Base-by-base conservation (phyloP, 2,113 vertebrate species). In the Sylvicapra grimmia region DNA sequence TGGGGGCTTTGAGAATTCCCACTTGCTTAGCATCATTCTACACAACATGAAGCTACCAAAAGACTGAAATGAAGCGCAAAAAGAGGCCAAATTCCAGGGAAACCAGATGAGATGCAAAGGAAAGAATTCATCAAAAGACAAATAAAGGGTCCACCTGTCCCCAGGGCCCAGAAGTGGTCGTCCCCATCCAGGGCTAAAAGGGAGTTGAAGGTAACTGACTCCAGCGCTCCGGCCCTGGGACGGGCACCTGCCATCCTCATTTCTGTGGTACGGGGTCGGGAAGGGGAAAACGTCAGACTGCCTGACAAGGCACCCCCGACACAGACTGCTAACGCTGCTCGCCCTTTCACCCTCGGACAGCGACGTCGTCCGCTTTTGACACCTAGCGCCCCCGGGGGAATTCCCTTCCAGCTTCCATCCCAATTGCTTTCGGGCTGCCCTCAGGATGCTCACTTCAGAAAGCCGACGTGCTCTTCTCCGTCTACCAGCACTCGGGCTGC, bases 381-480 rank as follows among this genome's bases (percentile, higher is more conserved):
- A 97, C 96, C 36, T 5, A 13, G 92, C 56, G 86, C 75, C 59
- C 53, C 86, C 8, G 16, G 0, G 21, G 58, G 5, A 16, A 44
- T 15, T 56, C 58, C 93, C 56, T 65, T 68, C 40, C n/a, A 4
- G 58, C 33, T 63, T 47, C 96, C 95, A 54, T 25, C 82, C 93
- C 88, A 59, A 40, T n/a, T 19, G 53, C 83, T 40, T 58, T 68
- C 94, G 91, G 49, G 51, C 83, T 31, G 56, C 97, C 96, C 94
- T 77, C 36, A 11, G 72, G 58, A 90, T 53, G 95, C 98, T 99
- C 97, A 99, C 99, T 99, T 99, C 47, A 99, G 96, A 98, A 99
- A 99, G 3, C 99, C 99, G 93, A 99, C 99, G 90, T 99, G 99
- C 90, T 99, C 99, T 96, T 99, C 99, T 27, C 99, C 99, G 63